Evolutionary conservation across 2,888 invertebrate genomes (phyloP).

Genomic region (Anoncus sp.): DNA sequence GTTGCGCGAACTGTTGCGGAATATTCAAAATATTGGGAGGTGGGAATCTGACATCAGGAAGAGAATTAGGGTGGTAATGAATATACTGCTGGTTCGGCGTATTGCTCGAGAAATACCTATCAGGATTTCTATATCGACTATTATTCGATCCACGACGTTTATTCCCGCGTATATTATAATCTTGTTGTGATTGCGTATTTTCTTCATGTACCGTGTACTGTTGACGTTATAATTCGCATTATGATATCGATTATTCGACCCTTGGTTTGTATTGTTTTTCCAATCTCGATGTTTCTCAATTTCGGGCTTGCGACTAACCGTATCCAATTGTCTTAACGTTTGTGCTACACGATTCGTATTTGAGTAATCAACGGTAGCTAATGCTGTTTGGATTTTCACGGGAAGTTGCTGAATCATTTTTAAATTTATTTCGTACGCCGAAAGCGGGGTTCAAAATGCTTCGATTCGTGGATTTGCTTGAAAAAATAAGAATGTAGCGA

Average conservation of each 20-base stretch:
- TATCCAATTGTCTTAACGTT: conserved; percentile 27
- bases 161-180: too few relatives aligned
- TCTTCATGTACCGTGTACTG: too few relatives aligned
- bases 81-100: too few relatives aligned
- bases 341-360: conserved; percentile 6
- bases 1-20: neutral
- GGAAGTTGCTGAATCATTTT: conserved; percentile 49
- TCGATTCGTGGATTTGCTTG: conserved; percentile 42
- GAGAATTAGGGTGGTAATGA: too few relatives aligned
- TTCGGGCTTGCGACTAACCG: conserved; percentile 9
- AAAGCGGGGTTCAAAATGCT: conserved; percentile 26
- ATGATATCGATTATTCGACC: too few relatives aligned
- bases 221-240: neutral
- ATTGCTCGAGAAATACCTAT: too few relatives aligned
- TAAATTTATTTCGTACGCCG: conserved; percentile 36
- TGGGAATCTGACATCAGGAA: neutral
- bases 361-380: conserved; percentile 8
- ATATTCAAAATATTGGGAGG: neutral
- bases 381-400: conserved; percentile 14
- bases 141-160: too few relatives aligned
- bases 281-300: conserved; percentile 8
- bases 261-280: conserved; percentile 11
- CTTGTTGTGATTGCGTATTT: too few relatives aligned
- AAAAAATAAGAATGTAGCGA: conserved; percentile 46
- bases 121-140: too few relatives aligned